These are phyloP conservation scores for Rhinopomastus cyanomelas DNA, from an alignment of 2,113 vertebrate species.

Conservation along the genomic window DNA sequence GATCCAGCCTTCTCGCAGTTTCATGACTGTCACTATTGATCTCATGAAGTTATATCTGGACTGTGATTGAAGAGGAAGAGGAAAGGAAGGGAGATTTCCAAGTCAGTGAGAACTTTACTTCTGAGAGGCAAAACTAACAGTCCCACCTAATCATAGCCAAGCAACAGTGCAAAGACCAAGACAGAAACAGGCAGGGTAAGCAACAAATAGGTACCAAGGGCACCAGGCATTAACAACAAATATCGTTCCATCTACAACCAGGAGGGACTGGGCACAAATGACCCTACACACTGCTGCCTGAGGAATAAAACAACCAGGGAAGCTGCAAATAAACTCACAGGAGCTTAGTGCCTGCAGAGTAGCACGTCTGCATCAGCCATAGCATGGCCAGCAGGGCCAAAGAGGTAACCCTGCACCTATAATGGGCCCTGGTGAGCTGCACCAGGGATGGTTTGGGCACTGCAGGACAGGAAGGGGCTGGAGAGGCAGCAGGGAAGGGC, in stretches of 20 bases:
- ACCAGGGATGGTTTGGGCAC: too few relatives aligned
- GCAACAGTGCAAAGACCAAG: too few relatives aligned
- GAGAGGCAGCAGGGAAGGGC: too few relatives aligned
- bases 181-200: neutral
- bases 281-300: accelerated
- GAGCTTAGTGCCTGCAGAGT: neutral
- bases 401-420: too few relatives aligned
- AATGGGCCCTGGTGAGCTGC: too few relatives aligned
- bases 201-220: too few relatives aligned
- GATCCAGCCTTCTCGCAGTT: neutral
- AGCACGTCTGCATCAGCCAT: neutral
- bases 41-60: neutral
- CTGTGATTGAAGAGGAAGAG: neutral
- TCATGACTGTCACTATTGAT: neutral
- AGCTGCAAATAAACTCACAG: neutral
- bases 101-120: neutral
- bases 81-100: neutral
- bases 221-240: too few relatives aligned
- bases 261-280: neutral
- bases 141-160: neutral
- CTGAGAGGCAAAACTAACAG: neutral
- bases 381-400: too few relatives aligned
- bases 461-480: too few relatives aligned
- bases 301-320: neutral
- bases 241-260: neutral